These are phyloP conservation scores for Podarcis cretensis DNA, from an alignment of 2,113 vertebrate genomes.

Conservation along the genomic window DNA sequence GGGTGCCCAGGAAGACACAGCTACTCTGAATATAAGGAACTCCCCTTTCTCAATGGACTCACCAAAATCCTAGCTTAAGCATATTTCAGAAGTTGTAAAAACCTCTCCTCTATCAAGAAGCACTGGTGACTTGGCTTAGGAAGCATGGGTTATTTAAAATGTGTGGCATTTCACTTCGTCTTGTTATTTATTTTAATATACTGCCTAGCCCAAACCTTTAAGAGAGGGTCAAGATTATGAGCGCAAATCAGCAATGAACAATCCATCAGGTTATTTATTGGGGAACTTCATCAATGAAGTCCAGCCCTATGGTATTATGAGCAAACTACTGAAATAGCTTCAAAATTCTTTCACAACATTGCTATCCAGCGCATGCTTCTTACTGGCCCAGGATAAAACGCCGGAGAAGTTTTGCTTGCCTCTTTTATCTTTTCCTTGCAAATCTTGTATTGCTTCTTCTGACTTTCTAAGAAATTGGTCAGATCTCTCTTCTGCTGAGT, in stretches of 20 bases:
- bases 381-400: background rate
- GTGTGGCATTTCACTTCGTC: background rate
- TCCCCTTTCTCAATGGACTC: background rate
- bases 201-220: background rate
- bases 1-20: background rate
- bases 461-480: slow-evolving; percentile 97
- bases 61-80: background rate
- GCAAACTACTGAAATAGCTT: slow-evolving; percentile 40
- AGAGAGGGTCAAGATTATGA: background rate
- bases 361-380: background rate
- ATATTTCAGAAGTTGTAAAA: background rate
- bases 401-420: slow-evolving; percentile 72
- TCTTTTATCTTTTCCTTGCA: slow-evolving; percentile 99
- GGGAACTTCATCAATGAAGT: slow-evolving; percentile 5
- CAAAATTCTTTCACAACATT: background rate
- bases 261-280: too few relatives aligned
- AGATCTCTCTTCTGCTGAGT: slow-evolving; percentile 99
- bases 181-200: background rate
- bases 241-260: background rate
- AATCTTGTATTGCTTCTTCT: slow-evolving; percentile 99
- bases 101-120: background rate
- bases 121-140: background rate
- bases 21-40: background rate
- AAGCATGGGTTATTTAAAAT: background rate
- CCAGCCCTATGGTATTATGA: background rate